These are phyloP conservation scores for Poecilia gillii DNA, from an alignment of 2,797 vertebrate genomes.

Conservation along the genomic window DNA sequence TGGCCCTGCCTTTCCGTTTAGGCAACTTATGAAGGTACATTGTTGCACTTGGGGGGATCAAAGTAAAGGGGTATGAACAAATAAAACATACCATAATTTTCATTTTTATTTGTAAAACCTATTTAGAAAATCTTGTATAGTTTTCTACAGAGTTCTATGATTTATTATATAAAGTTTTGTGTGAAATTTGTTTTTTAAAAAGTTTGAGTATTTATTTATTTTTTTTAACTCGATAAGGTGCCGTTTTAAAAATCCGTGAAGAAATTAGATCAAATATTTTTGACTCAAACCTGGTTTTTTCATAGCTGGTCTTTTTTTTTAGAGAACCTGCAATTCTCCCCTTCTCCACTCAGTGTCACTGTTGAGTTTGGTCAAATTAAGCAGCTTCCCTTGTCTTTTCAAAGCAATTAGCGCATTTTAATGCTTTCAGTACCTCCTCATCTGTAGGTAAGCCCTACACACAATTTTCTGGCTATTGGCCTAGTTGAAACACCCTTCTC, in stretches of 20 bases:
- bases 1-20: not conserved
- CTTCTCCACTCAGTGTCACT: conserved; percentile 57
- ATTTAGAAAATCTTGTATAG: not conserved
- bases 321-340: conserved; percentile 41
- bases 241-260: not conserved
- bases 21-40: not conserved
- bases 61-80: not conserved
- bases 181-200: not conserved
- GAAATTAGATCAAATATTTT: not conserved
- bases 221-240: not conserved
- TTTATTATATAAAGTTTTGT: not conserved
- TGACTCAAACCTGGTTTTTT: not conserved
- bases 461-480: conserved; percentile 25
- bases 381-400: conserved; percentile 17
- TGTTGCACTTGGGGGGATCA: not conserved
- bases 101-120: not conserved
- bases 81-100: not conserved
- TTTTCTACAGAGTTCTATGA: not conserved
- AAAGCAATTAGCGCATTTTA: conserved; percentile 14
- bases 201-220: not conserved
- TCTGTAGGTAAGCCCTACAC: conserved; percentile 3
- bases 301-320: not conserved
- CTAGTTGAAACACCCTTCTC: conserved; percentile 1
- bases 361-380: conserved; percentile 27
- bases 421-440: conserved; percentile 23